These are phyloP conservation scores for Leptopilina myrica DNA, from an alignment of 2,888 invertebrate species.

Conservation along the genomic window DNA sequence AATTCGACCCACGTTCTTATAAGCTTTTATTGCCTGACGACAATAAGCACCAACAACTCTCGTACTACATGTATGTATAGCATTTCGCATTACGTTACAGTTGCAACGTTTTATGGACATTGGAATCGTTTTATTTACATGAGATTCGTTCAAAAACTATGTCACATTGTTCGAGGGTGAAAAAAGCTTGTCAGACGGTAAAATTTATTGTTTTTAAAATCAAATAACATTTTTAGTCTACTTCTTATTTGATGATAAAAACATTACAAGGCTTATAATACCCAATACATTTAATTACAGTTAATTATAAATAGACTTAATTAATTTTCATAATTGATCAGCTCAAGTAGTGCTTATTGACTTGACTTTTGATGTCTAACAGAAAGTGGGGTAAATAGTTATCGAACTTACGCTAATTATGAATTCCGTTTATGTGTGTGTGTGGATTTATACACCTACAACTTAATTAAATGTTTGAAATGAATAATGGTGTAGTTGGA, in stretches of 20 bases:
- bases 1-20: not conserved
- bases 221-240: too few species aligned
- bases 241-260: too few species aligned
- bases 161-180: too few species aligned
- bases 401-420: not conserved
- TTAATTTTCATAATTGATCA: not conserved
- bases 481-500: slow-evolving; percentile 15
- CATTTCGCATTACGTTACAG: slow-evolving; percentile 5
- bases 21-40: slow-evolving; percentile 20
- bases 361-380: slow-evolving; percentile 3
- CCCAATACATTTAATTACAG: too few species aligned
- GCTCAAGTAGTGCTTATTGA: slow-evolving; percentile 20
- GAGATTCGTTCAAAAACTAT: too few species aligned
- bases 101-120: slow-evolving; percentile 41
- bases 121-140: slow-evolving; percentile 41
- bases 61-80: not conserved
- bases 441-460: not conserved
- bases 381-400: slow-evolving; percentile 17
- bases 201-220: too few species aligned
- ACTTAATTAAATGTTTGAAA: slow-evolving; percentile 6
- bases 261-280: too few species aligned
- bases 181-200: too few species aligned
- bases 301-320: slow-evolving; percentile 43
- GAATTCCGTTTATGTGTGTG: not conserved
- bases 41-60: slow-evolving; percentile 22